Evolutionary conservation across 2,113 vertebrate species (phyloP).

Genomic region (Pyxicephalus adspersus): DNA sequence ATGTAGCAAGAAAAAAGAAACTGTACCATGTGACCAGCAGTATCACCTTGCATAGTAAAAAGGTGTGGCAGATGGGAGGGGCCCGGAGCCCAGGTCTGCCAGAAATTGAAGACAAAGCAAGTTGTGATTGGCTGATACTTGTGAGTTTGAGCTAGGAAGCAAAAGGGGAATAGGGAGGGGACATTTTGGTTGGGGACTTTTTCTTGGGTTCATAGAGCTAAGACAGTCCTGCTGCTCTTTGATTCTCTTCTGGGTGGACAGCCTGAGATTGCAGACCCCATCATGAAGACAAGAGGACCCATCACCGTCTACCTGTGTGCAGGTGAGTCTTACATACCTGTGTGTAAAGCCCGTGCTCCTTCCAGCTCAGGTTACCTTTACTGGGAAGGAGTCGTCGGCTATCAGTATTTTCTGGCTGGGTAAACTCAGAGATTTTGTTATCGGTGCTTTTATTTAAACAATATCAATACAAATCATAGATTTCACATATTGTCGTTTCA

Average conservation of each 20-base stretch:
- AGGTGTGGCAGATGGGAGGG: background rate
- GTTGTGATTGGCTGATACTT: slow-evolving; percentile 12
- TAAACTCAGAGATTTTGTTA: background rate
- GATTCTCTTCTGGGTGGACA: background rate
- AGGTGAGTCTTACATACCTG: background rate
- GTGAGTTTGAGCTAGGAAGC: background rate
- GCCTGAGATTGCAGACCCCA: background rate
- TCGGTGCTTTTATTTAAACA: background rate
- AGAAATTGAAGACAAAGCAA: background rate
- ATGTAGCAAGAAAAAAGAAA: no score
- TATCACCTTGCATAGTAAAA: no score
- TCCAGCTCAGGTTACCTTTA: background rate
- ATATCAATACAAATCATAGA: background rate
- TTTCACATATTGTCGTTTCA: background rate
- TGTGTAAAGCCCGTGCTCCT: background rate
- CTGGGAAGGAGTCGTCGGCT: background rate
- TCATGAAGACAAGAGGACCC: background rate
- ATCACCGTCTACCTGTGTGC: slow-evolving; percentile 7
- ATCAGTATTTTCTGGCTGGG: background rate
- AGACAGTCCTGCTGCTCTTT: no score
- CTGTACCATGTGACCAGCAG: no score
- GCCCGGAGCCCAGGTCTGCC: background rate
- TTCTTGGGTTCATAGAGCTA: background rate
- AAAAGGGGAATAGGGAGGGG: background rate
- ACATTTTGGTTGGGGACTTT: background rate